Evolutionary conservation across 2,113 vertebrate species (phyloP), one percentile per base, ranked within the genome.

Genomic region (Rhodinocichla rosea): DNA sequence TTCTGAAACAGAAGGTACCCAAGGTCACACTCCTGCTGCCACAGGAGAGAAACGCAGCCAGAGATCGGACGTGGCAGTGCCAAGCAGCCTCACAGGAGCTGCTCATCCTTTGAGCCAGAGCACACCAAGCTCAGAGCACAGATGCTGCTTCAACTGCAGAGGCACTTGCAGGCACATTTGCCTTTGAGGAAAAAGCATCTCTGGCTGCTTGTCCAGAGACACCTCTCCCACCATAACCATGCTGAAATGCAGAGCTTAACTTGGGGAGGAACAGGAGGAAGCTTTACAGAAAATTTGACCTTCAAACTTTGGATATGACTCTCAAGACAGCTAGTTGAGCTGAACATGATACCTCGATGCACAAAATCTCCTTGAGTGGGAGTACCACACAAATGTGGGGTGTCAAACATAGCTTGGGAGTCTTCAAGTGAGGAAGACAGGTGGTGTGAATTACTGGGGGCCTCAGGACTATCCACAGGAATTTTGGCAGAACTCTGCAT

Each of bases 1-100:
- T 98, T 99, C 99, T 99, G 97, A 85, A 67, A 97, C 77, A 91
- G 42, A 97, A 96, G 62, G 49, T 83, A 87, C 20, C 52, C 70
- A 67, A 92, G 56, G 83, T 73, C 81, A 92, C 56, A 32, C 24
- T 83, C 57, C 59, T 37, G 49, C 49, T 79, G 65, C 49, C 80
- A 63, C 33, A 56, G 49, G 23, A 89, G 71, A 62, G 28, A 70
- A 74, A n/a, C 7, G 37, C 45, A 89, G 56, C 56, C 3, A 2
- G 55, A 73, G 53, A 68, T 27, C 0, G 0, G 28, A 30, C 20
- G 26, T 4, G 1, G 11, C 40, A 22, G 14, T 4, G 30, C 59
- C 62, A 56, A 33, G 35, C 39, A 67, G 86, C 42, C 64, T 67
- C 55, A 33, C 0, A 1, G 60, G 64, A 90, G 57, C 39, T 32